Evolutionary conservation across 92 coral and sea anemone species (phyloP).

Genomic region (Epizoanthus scotinus): DNA sequence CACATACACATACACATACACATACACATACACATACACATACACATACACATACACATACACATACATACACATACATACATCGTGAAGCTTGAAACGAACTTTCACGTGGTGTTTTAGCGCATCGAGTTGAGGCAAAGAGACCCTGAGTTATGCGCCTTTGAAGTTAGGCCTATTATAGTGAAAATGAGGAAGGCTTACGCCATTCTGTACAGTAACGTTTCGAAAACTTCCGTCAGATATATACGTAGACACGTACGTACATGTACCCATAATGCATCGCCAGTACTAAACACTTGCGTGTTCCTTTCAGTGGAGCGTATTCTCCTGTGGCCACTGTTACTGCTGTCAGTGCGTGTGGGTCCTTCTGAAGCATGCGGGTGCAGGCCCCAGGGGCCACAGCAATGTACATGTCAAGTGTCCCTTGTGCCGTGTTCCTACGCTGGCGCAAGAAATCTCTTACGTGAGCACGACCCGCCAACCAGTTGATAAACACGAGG

Average conservation of each 20-base stretch:
- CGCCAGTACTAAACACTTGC: not conserved
- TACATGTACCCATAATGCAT: not conserved
- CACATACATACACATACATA: no score
- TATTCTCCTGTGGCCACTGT: conserved; percentile 95
- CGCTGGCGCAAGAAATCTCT: conserved; percentile 89
- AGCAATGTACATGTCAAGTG: conserved; percentile 87
- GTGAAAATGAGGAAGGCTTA: no score
- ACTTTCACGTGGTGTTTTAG: no score
- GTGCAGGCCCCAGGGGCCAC: conserved; percentile 74
- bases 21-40: no score
- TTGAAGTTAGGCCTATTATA: no score
- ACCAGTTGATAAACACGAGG: conserved; percentile 50
- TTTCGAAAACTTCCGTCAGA: no score
- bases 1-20: no score
- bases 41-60: no score
- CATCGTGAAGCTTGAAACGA: no score
- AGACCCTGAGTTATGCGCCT: no score
- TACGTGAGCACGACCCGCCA: conserved; percentile 82
- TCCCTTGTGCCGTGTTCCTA: conserved; percentile 90
- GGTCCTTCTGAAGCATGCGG: conserved; percentile 91
- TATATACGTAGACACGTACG: not conserved
- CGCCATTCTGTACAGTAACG: no score
- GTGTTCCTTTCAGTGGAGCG: conserved; percentile 86
- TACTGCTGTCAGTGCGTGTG: conserved; percentile 94
- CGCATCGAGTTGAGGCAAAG: no score